Evolutionary conservation across 2,797 vertebrate species (phyloP), one percentile per base, ranked within the genome.

Genomic region (Astyanax mexicanus): DNA sequence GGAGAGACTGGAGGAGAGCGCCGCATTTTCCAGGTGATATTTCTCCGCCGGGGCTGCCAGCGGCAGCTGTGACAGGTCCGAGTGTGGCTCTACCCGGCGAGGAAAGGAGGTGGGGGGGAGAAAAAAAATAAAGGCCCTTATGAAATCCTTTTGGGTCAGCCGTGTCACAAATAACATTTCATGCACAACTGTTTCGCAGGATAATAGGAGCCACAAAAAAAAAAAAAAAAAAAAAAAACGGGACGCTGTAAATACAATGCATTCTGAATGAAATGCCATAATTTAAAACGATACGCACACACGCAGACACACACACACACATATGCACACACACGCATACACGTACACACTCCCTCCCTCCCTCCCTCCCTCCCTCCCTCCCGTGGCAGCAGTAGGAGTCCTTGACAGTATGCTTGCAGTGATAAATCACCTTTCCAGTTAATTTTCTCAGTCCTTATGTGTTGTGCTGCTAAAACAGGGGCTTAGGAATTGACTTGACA

Each of bases 381-480:
- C 88, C 86, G 86, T 92, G 95, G 95, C 96, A 96, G 96, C 96
- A 95, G 95, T 95, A 95, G 96, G 97, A 98, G 97, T 98, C 95
- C 96, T 97, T 98, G 97, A 99, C 97, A 99, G 97, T 97, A 95
- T 96, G 91, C 95, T 97, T 95, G 97, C 96, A 96, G 96, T 99
- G 97, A 99, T 98, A 97, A 99, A 99, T 99, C 96, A 98, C 97
- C 96, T 95, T 96, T 93, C 96, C 95, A 95, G 96, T 98, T 98
- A 98, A 99, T 99, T 98, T 96, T 99, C 96, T 98, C 96, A 96
- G 96, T 94, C 95, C 95, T 97, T 95, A 94, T 96, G 96, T 98
- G 96, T 96, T 98, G 95, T 97, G 95, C 94, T 94, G 93, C 95
- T 97, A 97, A 99, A 98, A 96, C 95, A 95, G 94, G 94, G 93